Conservation (phyloP, 2,888 invertebrate genomes). For the Malachius bipustulatus region DNA sequence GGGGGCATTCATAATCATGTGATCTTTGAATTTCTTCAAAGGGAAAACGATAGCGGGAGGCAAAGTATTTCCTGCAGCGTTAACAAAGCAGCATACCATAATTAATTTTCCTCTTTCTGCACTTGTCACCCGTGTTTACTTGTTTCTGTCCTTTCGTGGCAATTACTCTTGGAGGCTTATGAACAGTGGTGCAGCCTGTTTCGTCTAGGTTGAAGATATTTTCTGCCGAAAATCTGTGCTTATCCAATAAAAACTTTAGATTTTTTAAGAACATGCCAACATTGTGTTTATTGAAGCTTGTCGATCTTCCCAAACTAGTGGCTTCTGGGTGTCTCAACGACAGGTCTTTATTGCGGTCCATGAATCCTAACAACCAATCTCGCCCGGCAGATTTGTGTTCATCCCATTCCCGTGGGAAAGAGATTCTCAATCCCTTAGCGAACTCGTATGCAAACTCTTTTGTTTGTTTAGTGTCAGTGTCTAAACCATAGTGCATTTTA, state of each 20-base stretch:
- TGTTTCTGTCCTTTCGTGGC: slow-evolving; percentile 26
- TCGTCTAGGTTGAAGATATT: too few relatives aligned
- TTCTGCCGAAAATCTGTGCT: neutral
- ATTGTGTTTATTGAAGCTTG: neutral
- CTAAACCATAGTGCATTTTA: slow-evolving; percentile 9
- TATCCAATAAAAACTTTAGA: neutral
- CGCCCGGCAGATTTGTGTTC: neutral
- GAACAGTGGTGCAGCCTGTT: neutral
- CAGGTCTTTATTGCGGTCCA: neutral
- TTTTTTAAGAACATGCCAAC: neutral
- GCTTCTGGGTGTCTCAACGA: too few relatives aligned
- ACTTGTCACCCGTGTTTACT: slow-evolving; percentile 27
- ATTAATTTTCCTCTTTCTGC: slow-evolving; percentile 29
- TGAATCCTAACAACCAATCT: slow-evolving; percentile 1
- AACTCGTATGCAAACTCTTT: slow-evolving; percentile 1
- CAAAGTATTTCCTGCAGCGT: slow-evolving; percentile 27
- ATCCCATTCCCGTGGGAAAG: neutral
- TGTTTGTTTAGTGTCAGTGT: slow-evolving; percentile 5
- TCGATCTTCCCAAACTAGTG: neutral
- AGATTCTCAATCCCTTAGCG: neutral
- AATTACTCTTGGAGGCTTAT: slow-evolving; percentile 15
- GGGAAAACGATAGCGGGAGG: slow-evolving; percentile 32
- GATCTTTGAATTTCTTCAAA: slow-evolving; percentile 23
- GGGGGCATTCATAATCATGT: slow-evolving; percentile 29
- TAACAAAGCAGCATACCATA: slow-evolving; percentile 26